A percentile compares a stretch with the other conserved stretches of the same genome.
phyloP scores from a whole-genome alignment of 2,888 invertebrate genomes.

The Caradrina kadenii region DNA sequence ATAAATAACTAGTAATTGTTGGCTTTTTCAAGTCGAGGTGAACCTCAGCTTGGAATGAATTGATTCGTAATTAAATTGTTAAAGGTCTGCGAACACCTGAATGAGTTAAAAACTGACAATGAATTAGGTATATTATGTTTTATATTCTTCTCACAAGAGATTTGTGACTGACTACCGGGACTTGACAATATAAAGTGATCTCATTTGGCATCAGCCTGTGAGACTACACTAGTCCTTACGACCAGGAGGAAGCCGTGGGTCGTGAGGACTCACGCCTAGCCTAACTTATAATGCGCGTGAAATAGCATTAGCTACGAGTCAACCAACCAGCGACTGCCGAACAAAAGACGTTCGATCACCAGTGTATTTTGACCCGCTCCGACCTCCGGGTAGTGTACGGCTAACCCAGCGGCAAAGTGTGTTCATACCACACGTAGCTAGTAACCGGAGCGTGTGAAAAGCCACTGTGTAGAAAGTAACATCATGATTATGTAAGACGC shows the following conservation, averaged over 20 bases:
- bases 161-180: conserved; percentile 25
- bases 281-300: conserved; percentile 53
- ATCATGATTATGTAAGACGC: neutral
- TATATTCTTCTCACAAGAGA: conserved; percentile 13
- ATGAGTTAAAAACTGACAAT: conserved; percentile 47
- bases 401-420: neutral
- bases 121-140: conserved; percentile 31
- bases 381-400: no score
- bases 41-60: conserved; percentile 53
- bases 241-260: neutral
- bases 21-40: conserved; percentile 65
- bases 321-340: no score
- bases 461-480: neutral
- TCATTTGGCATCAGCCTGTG: conserved; percentile 26
- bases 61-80: conserved; percentile 65
- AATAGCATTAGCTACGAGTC: neutral
- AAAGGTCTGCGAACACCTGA: conserved; percentile 59
- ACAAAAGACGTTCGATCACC: no score
- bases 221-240: conserved; percentile 4
- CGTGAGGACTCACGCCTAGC: conserved; percentile 15
- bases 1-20: conserved; percentile 77
- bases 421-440: neutral
- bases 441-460: neutral
- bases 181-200: conserved; percentile 46
- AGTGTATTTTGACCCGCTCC: neutral